Evolutionary conservation across 2,888 invertebrate genomes (phyloP).

Genomic region (Cyclophora punctaria): DNA sequence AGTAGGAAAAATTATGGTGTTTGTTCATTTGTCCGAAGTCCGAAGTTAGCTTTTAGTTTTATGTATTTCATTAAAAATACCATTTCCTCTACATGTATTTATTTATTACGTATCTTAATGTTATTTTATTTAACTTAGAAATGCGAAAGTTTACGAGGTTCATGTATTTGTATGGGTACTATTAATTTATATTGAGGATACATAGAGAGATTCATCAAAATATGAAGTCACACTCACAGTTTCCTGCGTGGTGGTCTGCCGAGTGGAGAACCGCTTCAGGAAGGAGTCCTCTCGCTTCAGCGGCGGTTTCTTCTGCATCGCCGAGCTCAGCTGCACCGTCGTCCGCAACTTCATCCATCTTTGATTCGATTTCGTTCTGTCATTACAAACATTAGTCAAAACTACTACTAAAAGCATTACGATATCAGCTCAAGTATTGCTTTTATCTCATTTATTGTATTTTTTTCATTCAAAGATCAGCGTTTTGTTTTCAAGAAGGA

Average conservation of each 20-base stretch:
- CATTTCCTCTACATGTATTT: too few species aligned
- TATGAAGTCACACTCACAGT: conserved; percentile 66
- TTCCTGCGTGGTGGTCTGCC: conserved; percentile 91
- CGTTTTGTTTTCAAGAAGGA: conserved; percentile 1
- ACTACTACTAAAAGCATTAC: conserved; percentile 4
- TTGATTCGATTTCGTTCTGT: conserved; percentile 93
- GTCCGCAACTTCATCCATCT: conserved; percentile 97
- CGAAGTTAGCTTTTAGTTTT: too few species aligned
- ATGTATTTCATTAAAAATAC: too few species aligned
- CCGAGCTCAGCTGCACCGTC: conserved; percentile 93
- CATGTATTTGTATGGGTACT: too few species aligned
- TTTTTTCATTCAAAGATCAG: not conserved
- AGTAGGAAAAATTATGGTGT: too few species aligned
- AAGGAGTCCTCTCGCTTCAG: conserved; percentile 95
- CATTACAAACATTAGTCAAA: conserved; percentile 33
- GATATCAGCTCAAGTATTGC: not conserved
- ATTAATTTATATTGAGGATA: too few species aligned
- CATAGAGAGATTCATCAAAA: conserved; percentile 1
- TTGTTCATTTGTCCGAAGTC: too few species aligned
- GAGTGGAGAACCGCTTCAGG: conserved; percentile 93
- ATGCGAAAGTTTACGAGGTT: not conserved
- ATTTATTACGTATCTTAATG: too few species aligned
- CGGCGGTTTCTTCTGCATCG: conserved; percentile 91
- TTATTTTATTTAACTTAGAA: too few species aligned
- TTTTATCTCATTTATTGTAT: not conserved